phyloP scores from a whole-genome alignment of 2,113 vertebrate genomes.

The Heteronetta atricapilla region DNA sequence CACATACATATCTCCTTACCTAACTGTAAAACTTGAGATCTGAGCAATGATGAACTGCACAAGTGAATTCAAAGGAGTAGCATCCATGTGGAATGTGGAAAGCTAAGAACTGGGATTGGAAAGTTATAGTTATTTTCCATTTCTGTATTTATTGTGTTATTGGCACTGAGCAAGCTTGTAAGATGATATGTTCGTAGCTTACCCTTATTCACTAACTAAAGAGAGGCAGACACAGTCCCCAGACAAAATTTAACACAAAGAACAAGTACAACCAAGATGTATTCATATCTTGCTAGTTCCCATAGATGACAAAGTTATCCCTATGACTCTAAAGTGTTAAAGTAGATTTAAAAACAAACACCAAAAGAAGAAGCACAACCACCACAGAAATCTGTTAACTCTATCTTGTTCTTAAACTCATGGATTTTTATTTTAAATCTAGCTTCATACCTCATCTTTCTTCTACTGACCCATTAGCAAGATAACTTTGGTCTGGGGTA shows the following conservation, averaged over 20 bases:
- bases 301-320: not conserved
- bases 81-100: not conserved
- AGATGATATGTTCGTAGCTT: not conserved
- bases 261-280: not conserved
- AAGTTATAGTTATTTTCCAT: not conserved
- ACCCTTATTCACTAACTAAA: not conserved
- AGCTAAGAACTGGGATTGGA: not conserved
- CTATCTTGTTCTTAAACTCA: not conserved
- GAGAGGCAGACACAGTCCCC: not conserved
- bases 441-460: slow-evolving; percentile 50
- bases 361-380: not conserved
- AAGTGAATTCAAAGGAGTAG: not conserved
- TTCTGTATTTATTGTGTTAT: not conserved
- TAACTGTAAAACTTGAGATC: not conserved
- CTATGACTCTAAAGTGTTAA: slow-evolving; percentile 24
- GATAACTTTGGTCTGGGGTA: slow-evolving; percentile 6
- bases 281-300: not conserved
- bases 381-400: not conserved
- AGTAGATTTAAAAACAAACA: not conserved
- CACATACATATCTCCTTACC: no score
- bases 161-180: not conserved
- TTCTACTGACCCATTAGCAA: slow-evolving; percentile 12
- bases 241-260: not conserved
- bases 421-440: not conserved
- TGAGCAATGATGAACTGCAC: not conserved